Evolutionary conservation across 2,113 vertebrate species (phyloP), one percentile per base, ranked within the genome.

Genomic region (Psilopogon haemacephalus): DNA sequence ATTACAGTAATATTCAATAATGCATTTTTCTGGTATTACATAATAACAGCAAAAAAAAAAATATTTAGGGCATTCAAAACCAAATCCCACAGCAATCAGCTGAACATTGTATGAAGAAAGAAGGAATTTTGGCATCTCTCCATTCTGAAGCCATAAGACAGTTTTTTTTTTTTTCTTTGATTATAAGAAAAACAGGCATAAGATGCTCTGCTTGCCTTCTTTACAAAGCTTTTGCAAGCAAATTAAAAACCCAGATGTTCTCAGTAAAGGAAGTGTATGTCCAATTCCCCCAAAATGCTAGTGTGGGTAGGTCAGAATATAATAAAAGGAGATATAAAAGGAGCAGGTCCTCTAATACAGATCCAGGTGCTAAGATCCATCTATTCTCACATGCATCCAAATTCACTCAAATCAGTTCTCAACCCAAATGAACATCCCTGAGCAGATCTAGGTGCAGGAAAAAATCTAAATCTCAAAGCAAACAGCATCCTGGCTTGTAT

Each of bases 61-160:
- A 4, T 56, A 42, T 73, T 84, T 33, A 67, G 71, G 46, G 77
- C 33, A 59, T 82, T 86, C 2, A 5, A 75, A 84, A 92, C 52
- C 38, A 93, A 84, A 84, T 84, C 75, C 60, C 23, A 55, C 46
- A 67, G n/a, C 52, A 89, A 63, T 84, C 56, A 88, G 56, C 56
- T 85, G 60, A 93, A 55, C 24, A 50, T 15, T 69, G 33, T 54
- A 16, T 68, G 59, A 88, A 87, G 87, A 59, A 95, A 73, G 59
- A 92, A 77, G 48, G 42, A 93, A 91, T 89, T 76, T 74, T 86
- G 89, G 35, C 64, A 68, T 88, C 60, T 92, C 20, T 94, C 64
- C 64, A 84, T 78, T 75, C 64, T 74, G 54, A 92, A 83, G 35
- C 42, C 19, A 7, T 62, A 74, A 88, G 37, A 62, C 55, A 59